Evolutionary conservation across 2,113 vertebrate genomes (phyloP).

Genomic region (Barbus barbus): DNA sequence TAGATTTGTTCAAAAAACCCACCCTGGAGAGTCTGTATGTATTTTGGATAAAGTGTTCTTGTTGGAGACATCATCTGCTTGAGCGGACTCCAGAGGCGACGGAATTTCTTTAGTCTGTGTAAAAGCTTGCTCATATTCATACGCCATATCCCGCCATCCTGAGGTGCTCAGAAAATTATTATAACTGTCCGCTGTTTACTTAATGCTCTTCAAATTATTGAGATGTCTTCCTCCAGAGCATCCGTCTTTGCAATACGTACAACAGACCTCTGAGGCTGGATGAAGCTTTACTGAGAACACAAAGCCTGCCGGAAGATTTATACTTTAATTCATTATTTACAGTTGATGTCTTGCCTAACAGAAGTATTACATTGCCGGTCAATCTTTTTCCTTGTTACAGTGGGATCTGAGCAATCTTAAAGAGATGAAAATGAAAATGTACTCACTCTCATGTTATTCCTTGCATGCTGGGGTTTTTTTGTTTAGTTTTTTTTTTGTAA

Average conservation of each 20-base stretch:
- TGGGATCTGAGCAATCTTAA: neutral
- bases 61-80: slow-evolving; percentile 15
- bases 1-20: neutral
- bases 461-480: neutral
- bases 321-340: slow-evolving; percentile 34
- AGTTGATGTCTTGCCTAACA: neutral
- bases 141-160: neutral
- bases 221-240: slow-evolving; percentile 30
- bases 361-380: neutral
- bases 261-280: slow-evolving; percentile 18
- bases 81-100: slow-evolving; percentile 14
- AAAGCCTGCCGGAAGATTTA: neutral
- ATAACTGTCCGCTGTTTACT: slow-evolving; percentile 29
- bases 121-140: neutral
- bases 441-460: neutral
- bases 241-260: neutral
- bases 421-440: neutral
- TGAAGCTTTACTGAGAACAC: slow-evolving; percentile 16
- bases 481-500: neutral
- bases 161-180: slow-evolving; percentile 33
- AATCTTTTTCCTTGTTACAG: neutral
- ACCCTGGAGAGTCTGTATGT: slow-evolving; percentile 19
- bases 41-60: slow-evolving; percentile 32
- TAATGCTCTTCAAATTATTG: slow-evolving; percentile 21
- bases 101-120: slow-evolving; percentile 31